A percentile compares a stretch with the other conserved stretches of the same genome.
Conservation (phyloP, 2,113 vertebrate genomes). For the Laticauda colubrina region DNA sequence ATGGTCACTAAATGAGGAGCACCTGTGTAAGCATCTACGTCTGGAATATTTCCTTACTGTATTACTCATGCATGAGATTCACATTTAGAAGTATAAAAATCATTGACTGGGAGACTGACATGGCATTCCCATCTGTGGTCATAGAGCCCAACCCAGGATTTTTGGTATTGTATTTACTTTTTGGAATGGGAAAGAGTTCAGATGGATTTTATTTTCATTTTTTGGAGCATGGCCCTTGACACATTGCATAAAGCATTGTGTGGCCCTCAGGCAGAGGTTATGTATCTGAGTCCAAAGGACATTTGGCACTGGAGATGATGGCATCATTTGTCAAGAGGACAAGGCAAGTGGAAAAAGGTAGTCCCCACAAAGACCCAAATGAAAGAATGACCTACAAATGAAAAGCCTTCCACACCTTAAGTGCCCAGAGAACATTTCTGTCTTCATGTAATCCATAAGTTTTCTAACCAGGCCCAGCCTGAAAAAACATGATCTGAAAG, state of each 20-base stretch:
- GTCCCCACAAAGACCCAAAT: not conserved
- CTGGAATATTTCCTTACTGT: not conserved
- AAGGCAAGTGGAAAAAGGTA: not conserved
- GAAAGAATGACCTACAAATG: constrained; percentile 40
- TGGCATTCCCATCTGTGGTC: not conserved
- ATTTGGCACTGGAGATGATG: not conserved
- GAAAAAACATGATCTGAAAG: not conserved
- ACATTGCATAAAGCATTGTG: not conserved
- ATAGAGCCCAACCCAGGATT: not conserved
- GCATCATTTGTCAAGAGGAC: not conserved
- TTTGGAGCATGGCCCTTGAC: not conserved
- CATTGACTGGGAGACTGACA: not conserved
- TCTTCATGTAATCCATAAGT: not conserved
- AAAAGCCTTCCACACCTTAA: not conserved
- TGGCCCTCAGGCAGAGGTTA: not conserved
- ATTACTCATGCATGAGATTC: not conserved
- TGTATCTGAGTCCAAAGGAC: not conserved
- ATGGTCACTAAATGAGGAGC: not conserved
- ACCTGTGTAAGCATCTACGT: not conserved
- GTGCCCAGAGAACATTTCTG: not conserved
- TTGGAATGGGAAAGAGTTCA: not conserved
- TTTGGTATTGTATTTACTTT: not conserved
- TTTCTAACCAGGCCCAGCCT: not conserved
- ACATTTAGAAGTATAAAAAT: not conserved
- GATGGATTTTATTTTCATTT: not conserved